Evolutionary conservation across 2,113 vertebrate genomes (phyloP).

Genomic region (Nanorana parkeri): DNA sequence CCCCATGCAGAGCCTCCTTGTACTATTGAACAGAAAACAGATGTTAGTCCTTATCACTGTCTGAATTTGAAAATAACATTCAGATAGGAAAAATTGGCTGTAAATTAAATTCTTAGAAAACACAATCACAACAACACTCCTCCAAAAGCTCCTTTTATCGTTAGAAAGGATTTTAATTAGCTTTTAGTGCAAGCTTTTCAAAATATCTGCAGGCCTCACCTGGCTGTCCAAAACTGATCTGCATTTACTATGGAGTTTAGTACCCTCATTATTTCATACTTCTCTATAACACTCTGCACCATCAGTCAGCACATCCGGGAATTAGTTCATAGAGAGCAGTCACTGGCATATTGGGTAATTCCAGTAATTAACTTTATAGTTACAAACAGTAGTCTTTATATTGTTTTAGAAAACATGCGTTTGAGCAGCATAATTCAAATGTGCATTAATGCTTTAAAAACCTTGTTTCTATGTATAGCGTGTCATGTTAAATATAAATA

Average conservation of each 20-base stretch:
- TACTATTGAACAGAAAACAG: constrained; percentile 88
- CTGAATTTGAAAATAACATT: constrained; percentile 85
- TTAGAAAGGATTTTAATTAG: constrained; percentile 80
- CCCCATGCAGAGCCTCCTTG: constrained; percentile 80
- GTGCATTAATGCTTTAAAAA: too few species aligned
- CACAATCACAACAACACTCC: constrained; percentile 71
- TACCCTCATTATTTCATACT: not conserved
- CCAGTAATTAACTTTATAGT: not conserved
- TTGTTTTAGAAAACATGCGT: too few species aligned
- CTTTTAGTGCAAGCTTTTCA: constrained; percentile 76
- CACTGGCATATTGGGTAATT: not conserved
- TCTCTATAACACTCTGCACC: not conserved
- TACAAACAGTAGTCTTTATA: not conserved
- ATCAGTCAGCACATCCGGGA: not conserved
- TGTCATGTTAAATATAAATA: too few species aligned
- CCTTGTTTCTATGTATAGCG: not conserved
- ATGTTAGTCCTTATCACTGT: constrained; percentile 91
- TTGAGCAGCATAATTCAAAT: too few species aligned
- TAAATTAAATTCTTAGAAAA: constrained; percentile 81
- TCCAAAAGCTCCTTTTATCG: constrained; percentile 76
- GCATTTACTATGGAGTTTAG: constrained; percentile 59
- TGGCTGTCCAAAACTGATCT: constrained; percentile 65
- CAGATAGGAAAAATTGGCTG: constrained; percentile 77
- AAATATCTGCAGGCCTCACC: constrained; percentile 67
- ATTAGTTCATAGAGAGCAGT: not conserved